Evolutionary conservation across 2,888 invertebrate genomes (phyloP), one percentile per base, ranked within the genome.

Genomic region (Brenthis ino): DNA sequence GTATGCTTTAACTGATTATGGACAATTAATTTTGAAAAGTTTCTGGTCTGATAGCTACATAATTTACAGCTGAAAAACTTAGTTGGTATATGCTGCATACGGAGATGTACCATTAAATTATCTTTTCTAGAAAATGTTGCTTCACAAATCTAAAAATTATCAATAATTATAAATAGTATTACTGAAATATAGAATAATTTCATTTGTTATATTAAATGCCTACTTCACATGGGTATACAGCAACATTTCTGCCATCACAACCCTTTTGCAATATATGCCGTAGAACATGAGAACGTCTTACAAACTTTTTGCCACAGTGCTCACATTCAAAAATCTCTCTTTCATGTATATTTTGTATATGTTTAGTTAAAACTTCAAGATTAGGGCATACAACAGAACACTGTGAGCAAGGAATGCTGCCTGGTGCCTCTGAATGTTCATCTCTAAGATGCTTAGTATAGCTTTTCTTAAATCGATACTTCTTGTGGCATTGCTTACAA

Each of bases 271-370:
- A 85, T 81, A 95, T 91, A 79, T 96, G 96, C 20, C 96, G 89
- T 72, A 95, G 90, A 55, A 97, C 93, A 86, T 97, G 97, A 76
- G 96, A 96, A 71, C 95, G 95, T 68, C 97, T 91, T 1, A 95
- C 96, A 84, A 97, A 97, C 72, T 94, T 94, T 76, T 95, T 95
- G 43, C 94, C 93, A 79, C 97, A 97, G 67, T 94, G 91, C 48
- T 93, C 93, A 83, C 97, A 97, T 37, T 93, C 93, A 78, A 93
- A 95, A 54, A 82, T 77, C 14, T 77, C 77, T 65, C 86, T 79
- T 3, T 87, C 80, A 58, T 95, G 96, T 77, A 95, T 95, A 51
- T 95, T 94, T 71, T 94, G 93, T 77, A 95, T 93, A 82, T 97
- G 97, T 55, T 95, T 91, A 33, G 94, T 88, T 47, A 97, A 85